A percentile compares a stretch with the other conserved stretches of the same genome.
Conservation (phyloP, 2,888 invertebrate species). For the Xestia xanthographa region DNA sequence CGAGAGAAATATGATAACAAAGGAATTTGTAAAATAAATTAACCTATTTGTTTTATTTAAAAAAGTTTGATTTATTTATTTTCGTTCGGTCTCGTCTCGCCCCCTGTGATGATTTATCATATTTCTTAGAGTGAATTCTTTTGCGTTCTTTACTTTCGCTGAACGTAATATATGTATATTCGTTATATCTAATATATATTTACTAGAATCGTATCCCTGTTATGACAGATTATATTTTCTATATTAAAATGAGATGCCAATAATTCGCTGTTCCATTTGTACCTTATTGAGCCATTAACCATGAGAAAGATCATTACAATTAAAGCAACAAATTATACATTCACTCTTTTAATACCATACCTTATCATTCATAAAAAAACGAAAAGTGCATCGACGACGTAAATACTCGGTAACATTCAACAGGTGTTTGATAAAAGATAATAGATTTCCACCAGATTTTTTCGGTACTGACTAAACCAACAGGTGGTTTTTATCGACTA, state of each 20-base stretch:
- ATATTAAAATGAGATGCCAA: conserved; percentile 88
- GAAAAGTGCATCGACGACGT: conserved; percentile 9
- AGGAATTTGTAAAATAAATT: conserved; percentile 91
- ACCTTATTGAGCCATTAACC: conserved; percentile 85
- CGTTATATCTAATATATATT: conserved; percentile 81
- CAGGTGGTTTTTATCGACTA: conserved; percentile 10
- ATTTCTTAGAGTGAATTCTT: conserved; percentile 76
- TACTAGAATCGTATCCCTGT: conserved; percentile 85
- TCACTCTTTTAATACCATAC: conserved; percentile 82
- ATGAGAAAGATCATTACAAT: conserved; percentile 84
- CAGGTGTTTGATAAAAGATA: conserved; percentile 13
- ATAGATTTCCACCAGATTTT: background rate
- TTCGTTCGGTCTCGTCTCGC: conserved; percentile 70
- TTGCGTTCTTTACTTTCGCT: conserved; percentile 73
- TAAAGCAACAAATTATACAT: conserved; percentile 77
- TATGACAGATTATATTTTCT: conserved; percentile 87
- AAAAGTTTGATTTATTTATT: conserved; percentile 79
- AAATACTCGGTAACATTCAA: background rate
- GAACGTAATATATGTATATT: conserved; percentile 81
- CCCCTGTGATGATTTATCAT: conserved; percentile 77
- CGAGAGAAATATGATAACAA: conserved; percentile 91
- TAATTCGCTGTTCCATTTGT: conserved; percentile 86
- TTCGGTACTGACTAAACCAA: background rate
- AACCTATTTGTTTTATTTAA: conserved; percentile 90
- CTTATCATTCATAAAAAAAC: conserved; percentile 68